phyloP scores from a whole-genome alignment of 2,888 invertebrate genomes.

The Tetheella fluctuosa region DNA sequence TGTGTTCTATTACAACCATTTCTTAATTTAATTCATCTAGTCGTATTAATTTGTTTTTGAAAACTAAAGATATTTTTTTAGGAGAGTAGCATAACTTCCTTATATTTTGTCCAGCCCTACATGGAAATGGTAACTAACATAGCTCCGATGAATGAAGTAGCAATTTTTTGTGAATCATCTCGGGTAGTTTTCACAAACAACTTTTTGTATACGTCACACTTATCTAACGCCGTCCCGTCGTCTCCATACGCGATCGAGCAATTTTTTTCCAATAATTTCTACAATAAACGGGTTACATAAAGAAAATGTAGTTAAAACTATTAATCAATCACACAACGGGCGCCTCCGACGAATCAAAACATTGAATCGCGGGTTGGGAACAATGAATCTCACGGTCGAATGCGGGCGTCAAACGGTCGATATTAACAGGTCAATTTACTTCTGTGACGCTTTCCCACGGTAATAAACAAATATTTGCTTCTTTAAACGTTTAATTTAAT shows the following conservation, averaged over 20 bases:
- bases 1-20: neutral
- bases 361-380: slow-evolving; percentile 72
- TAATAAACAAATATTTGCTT: slow-evolving; percentile 66
- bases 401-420: slow-evolving; percentile 77
- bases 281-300: slow-evolving; percentile 36
- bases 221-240: slow-evolving; percentile 43
- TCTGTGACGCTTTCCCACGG: slow-evolving; percentile 74
- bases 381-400: slow-evolving; percentile 79
- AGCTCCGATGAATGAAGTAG: slow-evolving; percentile 74
- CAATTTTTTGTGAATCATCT: slow-evolving; percentile 59
- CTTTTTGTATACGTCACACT: slow-evolving; percentile 52
- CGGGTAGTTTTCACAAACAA: slow-evolving; percentile 54
- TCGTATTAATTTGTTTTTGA: neutral
- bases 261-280: slow-evolving; percentile 38
- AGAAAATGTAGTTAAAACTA: slow-evolving; percentile 57
- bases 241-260: slow-evolving; percentile 17
- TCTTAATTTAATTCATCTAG: neutral
- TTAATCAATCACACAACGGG: slow-evolving; percentile 70
- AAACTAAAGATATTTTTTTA: neutral
- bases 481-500: slow-evolving; percentile 43
- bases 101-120: slow-evolving; percentile 38
- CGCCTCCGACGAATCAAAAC: slow-evolving; percentile 72
- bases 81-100: neutral
- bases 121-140: slow-evolving; percentile 44
- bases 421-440: slow-evolving; percentile 80